These are phyloP conservation scores for Ctenicera cuprea DNA, from an alignment of 2,888 invertebrate genomes.

Conservation along the genomic window DNA sequence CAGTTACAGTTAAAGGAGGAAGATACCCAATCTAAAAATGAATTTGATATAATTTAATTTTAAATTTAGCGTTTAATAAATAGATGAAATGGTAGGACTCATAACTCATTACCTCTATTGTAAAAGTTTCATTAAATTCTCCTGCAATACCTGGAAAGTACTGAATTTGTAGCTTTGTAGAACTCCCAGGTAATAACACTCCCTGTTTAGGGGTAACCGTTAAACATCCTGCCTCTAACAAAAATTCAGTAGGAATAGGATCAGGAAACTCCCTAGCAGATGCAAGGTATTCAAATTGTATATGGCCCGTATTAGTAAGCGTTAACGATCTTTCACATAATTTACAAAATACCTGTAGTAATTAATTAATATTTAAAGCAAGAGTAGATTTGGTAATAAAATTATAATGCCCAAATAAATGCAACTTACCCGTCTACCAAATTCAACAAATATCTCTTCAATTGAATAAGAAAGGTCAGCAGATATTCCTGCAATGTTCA, in stretches of 20 bases:
- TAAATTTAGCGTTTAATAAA: too few relatives aligned
- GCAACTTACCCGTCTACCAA: slow-evolving; percentile 68
- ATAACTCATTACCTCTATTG: slow-evolving; percentile 64
- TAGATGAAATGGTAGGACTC: not conserved
- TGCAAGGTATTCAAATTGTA: slow-evolving; percentile 73
- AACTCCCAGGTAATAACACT: slow-evolving; percentile 70
- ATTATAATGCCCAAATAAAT: not conserved
- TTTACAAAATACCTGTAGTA: slow-evolving; percentile 69
- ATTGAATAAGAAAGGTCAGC: slow-evolving; percentile 74
- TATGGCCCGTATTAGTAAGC: slow-evolving; percentile 74
- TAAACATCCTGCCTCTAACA: slow-evolving; percentile 72
- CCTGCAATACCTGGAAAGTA: slow-evolving; percentile 76
- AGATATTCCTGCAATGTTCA: slow-evolving; percentile 74
- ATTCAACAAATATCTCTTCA: slow-evolving; percentile 69
- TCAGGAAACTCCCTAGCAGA: slow-evolving; percentile 71
- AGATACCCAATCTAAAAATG: slow-evolving; percentile 75
- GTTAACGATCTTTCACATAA: slow-evolving; percentile 62
- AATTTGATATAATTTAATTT: not conserved
- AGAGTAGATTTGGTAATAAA: too few relatives aligned
- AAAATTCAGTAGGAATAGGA: slow-evolving; percentile 68
- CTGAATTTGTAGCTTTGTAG: slow-evolving; percentile 71
- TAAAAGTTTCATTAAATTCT: slow-evolving; percentile 72
- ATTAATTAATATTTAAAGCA: slow-evolving; percentile 5
- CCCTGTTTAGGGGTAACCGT: slow-evolving; percentile 72
- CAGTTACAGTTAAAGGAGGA: slow-evolving; percentile 74